Base-by-base conservation (phyloP, 2,113 vertebrate species). In the Pogonocichla stellata region DNA sequence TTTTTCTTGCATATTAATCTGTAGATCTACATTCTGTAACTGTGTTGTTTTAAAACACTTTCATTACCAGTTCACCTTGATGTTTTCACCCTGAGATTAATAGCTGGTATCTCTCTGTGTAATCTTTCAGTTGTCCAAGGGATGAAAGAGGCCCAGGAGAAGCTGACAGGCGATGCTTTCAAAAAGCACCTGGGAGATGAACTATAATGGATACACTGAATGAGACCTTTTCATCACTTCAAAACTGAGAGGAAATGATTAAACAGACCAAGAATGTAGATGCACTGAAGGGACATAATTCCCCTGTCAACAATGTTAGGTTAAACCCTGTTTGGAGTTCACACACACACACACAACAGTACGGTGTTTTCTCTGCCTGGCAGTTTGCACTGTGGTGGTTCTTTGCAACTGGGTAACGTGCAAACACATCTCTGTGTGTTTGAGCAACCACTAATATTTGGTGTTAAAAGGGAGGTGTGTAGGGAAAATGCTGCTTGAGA, bases 91-190 rank as follows among this genome's bases (percentile, higher is more conserved):
- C 62, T 51, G 61, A 90, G 71, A 65, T 70, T 84, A 92, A 93
- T 12, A 77, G 29, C 15, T 87, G 65, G 2, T 86, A 4, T 66
- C 47, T 92, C 28, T 93, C 38, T 90, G 12, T 93, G 11, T 92
- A 31, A 94, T 84, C 65, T 95, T 97, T 34, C 97, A 99, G 99
- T 99, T 62, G 96, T 99, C 86, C 97, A 98, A 7, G 98, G 98
- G 19, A 99, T 99, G 99, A 99, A 99, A 96, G 99, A 99, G 96
- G 99, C 99, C 61, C 98, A 99, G 97, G 99, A 99, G 93, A 99
- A 98, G 95, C 98, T 99, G 93, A 99, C 99, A 0, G 99, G 99
- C 3, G 99, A 99, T 74, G 97, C 98, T 95, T 99, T 98, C 97
- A 98, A 98, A 88, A 98, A 97, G 42, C 99, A 98, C 95, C 69